phyloP scores from a whole-genome alignment of 1,140 invertebrate genomes.

The Halotydeus destructor region DNA sequence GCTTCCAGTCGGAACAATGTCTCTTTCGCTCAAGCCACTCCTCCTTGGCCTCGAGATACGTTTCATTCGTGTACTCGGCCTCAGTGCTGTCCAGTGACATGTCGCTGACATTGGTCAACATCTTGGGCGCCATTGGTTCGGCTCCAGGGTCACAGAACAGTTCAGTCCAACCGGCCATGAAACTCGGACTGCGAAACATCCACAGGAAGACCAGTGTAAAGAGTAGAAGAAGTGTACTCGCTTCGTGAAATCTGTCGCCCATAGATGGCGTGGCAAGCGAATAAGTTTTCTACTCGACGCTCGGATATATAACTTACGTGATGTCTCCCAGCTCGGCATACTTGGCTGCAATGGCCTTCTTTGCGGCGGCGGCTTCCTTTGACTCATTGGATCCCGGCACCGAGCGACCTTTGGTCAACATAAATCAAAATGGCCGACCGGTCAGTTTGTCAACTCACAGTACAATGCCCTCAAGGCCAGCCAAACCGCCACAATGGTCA shows the following conservation, averaged over 20 bases:
- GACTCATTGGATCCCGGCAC: constrained; percentile 32
- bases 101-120: too few relatives aligned
- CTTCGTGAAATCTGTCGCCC: constrained; percentile 52
- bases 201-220: constrained; percentile 54
- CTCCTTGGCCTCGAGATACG: too few relatives aligned
- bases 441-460: constrained; percentile 4
- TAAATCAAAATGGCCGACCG: constrained; percentile 2
- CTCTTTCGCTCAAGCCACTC: too few relatives aligned
- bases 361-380: constrained; percentile 31
- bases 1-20: too few relatives aligned
- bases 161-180: constrained; percentile 49
- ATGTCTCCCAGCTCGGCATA: constrained; percentile 53
- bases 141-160: constrained; percentile 21
- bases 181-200: constrained; percentile 64
- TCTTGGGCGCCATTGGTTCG: constrained; percentile 11
- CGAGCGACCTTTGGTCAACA: constrained; percentile 2
- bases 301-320: constrained; percentile 40
- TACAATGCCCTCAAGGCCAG: constrained; percentile 9
- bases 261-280: neutral
- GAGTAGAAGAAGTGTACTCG: constrained; percentile 48
- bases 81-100: too few relatives aligned
- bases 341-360: constrained; percentile 33
- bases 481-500: constrained; percentile 9
- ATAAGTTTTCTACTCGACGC: neutral
- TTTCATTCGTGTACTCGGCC: too few relatives aligned